Evolutionary conservation across 2,888 invertebrate species (phyloP).

Genomic region (Pasiphila rectangulata): DNA sequence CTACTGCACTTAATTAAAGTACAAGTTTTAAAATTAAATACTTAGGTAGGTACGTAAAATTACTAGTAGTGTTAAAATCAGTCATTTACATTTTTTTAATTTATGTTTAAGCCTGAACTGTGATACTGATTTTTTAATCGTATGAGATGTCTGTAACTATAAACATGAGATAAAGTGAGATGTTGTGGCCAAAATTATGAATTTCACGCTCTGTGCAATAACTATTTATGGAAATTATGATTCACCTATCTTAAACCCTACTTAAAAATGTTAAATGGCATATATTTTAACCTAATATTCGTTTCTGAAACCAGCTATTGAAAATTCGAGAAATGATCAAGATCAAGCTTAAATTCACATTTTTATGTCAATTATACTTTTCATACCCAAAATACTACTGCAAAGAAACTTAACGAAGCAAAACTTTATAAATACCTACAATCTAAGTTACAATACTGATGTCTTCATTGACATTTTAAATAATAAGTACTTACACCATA

Average conservation of each 20-base stretch:
- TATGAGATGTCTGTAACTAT: neutral
- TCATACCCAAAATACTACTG: constrained; percentile 12
- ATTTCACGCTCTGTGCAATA: neutral
- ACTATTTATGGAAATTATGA: constrained; percentile 13
- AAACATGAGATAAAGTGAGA: neutral
- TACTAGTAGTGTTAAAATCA: constrained; percentile 68
- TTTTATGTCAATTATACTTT: constrained; percentile 5
- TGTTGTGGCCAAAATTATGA: neutral
- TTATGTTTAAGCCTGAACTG: constrained; percentile 32
- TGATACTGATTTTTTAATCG: constrained; percentile 45
- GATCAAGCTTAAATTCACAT: constrained; percentile 14
- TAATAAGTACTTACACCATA: constrained; percentile 59
- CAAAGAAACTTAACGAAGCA: constrained; percentile 25
- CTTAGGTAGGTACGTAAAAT: constrained; percentile 48
- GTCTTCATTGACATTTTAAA: constrained; percentile 54
- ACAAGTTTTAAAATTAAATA: constrained; percentile 55
- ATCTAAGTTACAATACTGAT: constrained; percentile 67
- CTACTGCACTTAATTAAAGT: constrained; percentile 15
- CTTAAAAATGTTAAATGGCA: constrained; percentile 22
- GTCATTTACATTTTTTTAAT: constrained; percentile 68
- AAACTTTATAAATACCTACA: constrained; percentile 57
- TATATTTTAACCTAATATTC: constrained; percentile 10
- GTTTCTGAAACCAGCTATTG: neutral
- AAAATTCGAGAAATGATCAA: constrained; percentile 20
- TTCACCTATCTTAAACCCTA: constrained; percentile 20